Conservation (phyloP, 2,888 invertebrate species). For the Erebia aethiops region DNA sequence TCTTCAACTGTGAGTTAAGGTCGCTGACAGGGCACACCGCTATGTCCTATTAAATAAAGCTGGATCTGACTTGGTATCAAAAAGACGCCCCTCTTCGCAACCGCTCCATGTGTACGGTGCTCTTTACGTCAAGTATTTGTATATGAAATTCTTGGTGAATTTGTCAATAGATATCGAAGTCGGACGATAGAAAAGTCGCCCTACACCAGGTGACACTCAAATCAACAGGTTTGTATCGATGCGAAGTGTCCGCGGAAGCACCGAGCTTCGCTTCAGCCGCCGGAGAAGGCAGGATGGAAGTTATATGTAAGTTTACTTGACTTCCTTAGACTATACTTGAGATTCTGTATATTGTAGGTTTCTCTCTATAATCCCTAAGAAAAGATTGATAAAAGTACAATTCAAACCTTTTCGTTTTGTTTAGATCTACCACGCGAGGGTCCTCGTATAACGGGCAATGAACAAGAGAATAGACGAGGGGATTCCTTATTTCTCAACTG, state of each 20-base stretch:
- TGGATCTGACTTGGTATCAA: too few species aligned
- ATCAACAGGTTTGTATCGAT: constrained; percentile 88
- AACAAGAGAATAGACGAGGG: constrained; percentile 88
- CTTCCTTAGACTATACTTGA: too few species aligned
- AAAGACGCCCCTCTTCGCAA: too few species aligned
- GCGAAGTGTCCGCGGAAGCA: constrained; percentile 91
- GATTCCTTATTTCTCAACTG: constrained; percentile 89
- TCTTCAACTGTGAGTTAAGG: neutral
- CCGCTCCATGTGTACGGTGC: too few species aligned
- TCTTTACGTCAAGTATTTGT: neutral
- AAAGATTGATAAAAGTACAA: too few species aligned
- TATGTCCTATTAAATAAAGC: too few species aligned
- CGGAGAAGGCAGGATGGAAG: constrained; percentile 90
- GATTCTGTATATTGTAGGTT: too few species aligned
- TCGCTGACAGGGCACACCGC: too few species aligned
- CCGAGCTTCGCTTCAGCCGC: constrained; percentile 90
- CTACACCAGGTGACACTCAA: constrained; percentile 86
- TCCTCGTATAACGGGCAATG: constrained; percentile 88
- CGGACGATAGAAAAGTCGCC: constrained; percentile 86
- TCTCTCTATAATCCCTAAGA: too few species aligned
- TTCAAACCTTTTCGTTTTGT: too few species aligned
- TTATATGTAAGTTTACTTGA: constrained; percentile 85
- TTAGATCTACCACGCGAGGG: constrained; percentile 88
- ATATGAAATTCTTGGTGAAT: neutral
- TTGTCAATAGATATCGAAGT: constrained; percentile 83